Percentiles rank a stretch among this genome's conserved stretches.
These are phyloP conservation scores for Ceratina japonica DNA, from an alignment of 1,140 invertebrate genomes.

Conservation along the genomic window DNA sequence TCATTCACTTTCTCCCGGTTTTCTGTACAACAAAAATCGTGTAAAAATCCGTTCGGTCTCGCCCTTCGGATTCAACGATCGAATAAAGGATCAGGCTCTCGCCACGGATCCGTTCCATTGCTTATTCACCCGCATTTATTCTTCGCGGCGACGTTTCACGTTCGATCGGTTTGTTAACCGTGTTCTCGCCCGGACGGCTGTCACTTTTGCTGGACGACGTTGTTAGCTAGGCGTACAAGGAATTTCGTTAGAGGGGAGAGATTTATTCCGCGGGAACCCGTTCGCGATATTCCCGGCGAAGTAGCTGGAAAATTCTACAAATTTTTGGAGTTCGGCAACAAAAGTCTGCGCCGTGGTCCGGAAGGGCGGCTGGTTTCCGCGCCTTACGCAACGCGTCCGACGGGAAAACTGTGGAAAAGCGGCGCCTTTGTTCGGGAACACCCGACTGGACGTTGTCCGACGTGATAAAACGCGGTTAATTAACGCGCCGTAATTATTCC, in stretches of 20 bases:
- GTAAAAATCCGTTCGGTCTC: too few species aligned
- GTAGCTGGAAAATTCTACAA: background rate
- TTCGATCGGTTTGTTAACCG: constrained; percentile 33
- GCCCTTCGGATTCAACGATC: too few species aligned
- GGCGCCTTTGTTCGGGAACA: constrained; percentile 15
- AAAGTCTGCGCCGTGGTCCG: constrained; percentile 37
- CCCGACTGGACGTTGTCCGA: constrained; percentile 24
- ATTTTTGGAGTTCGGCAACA: background rate
- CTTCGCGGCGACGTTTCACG: constrained; percentile 12
- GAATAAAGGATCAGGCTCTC: too few species aligned
- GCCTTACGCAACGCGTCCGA: constrained; percentile 52
- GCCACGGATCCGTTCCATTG: constrained; percentile 10
- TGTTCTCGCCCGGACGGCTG: constrained; percentile 27
- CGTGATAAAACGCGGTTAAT: constrained; percentile 53
- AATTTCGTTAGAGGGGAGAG: background rate
- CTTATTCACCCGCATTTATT: background rate
- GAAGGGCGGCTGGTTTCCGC: constrained; percentile 48
- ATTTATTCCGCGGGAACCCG: background rate
- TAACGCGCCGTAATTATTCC: constrained; percentile 49
- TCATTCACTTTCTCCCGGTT: constrained; percentile 17
- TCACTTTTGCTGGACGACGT: constrained; percentile 11
- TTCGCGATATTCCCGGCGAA: background rate
- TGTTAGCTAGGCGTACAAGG: background rate
- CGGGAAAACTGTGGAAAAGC: constrained; percentile 38
- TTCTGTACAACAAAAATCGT: background rate